A percentile compares a stretch with the other conserved stretches of the same genome.
Conservation (phyloP, 2,113 vertebrate species). For the Tringa solitaria region DNA sequence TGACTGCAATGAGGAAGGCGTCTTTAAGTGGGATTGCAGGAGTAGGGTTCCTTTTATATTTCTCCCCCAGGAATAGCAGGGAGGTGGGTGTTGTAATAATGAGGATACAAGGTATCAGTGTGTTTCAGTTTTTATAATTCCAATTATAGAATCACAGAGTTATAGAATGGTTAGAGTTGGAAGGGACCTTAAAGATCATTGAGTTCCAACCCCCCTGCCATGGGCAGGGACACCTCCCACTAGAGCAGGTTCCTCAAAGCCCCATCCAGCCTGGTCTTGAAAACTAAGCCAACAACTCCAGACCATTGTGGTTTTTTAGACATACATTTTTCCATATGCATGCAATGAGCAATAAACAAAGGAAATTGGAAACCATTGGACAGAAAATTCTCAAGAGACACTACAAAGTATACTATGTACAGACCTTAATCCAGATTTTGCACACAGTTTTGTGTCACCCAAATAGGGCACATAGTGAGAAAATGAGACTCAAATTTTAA, state of each 20-base stretch:
- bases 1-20: not conserved
- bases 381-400: not conserved
- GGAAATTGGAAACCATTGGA: not conserved
- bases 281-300: not conserved
- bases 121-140: not conserved
- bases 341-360: not conserved
- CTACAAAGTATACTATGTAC: not conserved
- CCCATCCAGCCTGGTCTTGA: no score
- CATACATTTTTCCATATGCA: not conserved
- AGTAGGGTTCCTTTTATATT: not conserved
- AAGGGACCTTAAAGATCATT: no score
- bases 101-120: not conserved
- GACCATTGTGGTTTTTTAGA: rapidly evolving
- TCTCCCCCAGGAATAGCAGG: not conserved
- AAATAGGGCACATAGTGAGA: not conserved
- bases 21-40: not conserved
- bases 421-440: not conserved
- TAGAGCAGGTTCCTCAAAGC: no score
- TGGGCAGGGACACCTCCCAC: no score
- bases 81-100: not conserved
- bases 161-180: no score
- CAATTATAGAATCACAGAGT: not conserved
- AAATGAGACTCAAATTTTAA: not conserved
- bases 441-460: not conserved
- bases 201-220: no score